Evolutionary conservation across 2,797 vertebrate species (phyloP), one percentile per base, ranked within the genome.

Genomic region (Staurois parvus): DNA sequence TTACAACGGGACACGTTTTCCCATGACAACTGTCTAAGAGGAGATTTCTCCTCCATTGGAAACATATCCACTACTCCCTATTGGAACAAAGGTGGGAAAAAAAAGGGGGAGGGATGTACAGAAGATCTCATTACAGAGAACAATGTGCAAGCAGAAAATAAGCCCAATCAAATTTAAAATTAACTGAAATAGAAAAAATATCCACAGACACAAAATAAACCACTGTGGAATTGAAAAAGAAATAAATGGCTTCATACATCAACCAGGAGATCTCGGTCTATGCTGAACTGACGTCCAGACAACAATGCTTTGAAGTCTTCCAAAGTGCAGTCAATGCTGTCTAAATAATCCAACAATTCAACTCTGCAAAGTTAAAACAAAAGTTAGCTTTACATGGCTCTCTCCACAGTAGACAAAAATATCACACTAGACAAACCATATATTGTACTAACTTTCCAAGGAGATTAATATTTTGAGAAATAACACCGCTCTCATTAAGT

Each of bases 301-400:
- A 99, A 91, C 96, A 99, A 96, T 75, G 98, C 97, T 91, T 98
- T 97, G 88, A 99, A 99, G 90, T 99, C 98, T 90, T 99, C 98
- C 91, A 99, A 94, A 90, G 96, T 98, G 95, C 98, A 99, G 90
- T 99, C 98, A 12, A 99, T 99, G 79, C 98, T 99, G 93, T 98
- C 97, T 90, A 99, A 95, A 88, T 99, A 99, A 93, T 99, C 98
- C 96, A 99, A 95, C 84, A 99, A 94, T 90, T 99, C 98, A 89
- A 98, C 92, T 92, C 98, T 99, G 91, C 48, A 91, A 89, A 66
- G 85, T 26, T 69, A 86, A 11, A 77, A 69, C n/a, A 3, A 40
- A 26, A 52, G 32, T 19, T 69, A 40, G 2, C 13, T 2, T n/a
- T 32, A 52, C 8, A 79, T 4, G n/a, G 28, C 24, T 48, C n/a